These are phyloP conservation scores for Philaethria dido DNA, from an alignment of 2,888 invertebrate genomes.

Conservation along the genomic window DNA sequence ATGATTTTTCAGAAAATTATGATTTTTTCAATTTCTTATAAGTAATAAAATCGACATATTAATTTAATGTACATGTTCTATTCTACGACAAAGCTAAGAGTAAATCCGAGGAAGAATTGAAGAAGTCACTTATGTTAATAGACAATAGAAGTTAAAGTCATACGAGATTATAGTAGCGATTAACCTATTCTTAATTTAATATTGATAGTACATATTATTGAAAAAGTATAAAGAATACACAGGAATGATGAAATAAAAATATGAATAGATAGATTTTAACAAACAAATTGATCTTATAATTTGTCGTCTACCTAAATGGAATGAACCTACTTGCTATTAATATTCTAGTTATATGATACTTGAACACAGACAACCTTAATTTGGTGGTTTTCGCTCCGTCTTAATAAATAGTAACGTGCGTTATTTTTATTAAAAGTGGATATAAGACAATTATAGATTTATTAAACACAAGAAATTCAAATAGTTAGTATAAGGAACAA, in stretches of 20 bases:
- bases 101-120: conserved; percentile 44
- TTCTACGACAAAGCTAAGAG: conserved; percentile 72
- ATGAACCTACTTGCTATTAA: conserved; percentile 25
- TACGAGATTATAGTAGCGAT: conserved; percentile 29
- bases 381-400: conserved; percentile 69
- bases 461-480: not conserved
- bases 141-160: conserved; percentile 24
- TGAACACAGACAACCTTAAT: conserved; percentile 75
- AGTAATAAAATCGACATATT: conserved; percentile 78
- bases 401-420: conserved; percentile 4
- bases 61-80: conserved; percentile 77
- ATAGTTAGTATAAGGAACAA: not conserved
- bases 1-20: not conserved
- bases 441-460: not conserved
- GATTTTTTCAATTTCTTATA: conserved; percentile 55
- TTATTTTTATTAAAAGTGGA: not conserved
- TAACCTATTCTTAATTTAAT: conserved; percentile 25
- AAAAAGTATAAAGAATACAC: not conserved
- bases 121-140: conserved; percentile 40
- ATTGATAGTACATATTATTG: conserved; percentile 8
- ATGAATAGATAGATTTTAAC: not conserved
- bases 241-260: not conserved
- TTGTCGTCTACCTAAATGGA: not conserved
- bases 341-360: conserved; percentile 49
- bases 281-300: not conserved